Base-by-base conservation (phyloP, 2,113 vertebrate species). In the Heliornis fulica region DNA sequence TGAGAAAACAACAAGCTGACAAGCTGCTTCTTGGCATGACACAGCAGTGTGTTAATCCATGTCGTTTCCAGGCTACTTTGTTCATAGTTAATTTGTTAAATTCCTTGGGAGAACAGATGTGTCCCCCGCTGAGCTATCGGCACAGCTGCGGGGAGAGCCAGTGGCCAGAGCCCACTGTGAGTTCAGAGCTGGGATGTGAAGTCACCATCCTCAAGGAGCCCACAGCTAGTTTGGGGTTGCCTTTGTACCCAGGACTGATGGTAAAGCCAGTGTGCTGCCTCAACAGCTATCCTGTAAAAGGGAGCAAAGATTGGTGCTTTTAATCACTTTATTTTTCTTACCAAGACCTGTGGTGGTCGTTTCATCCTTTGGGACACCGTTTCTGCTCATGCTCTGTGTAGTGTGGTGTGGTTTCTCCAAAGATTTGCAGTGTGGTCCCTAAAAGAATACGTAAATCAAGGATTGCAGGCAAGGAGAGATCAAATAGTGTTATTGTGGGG, bases 61-160 rank as follows among this genome's bases (percentile, higher is more conserved):
- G 96, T 95, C 18, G 6, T 69, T 74, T 97, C 93, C 90, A 95
- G 78, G 89, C 18, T 61, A 97, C 94, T 97, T 97, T 97, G 97
- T 96, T 97, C 95, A 23, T 97, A 97, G 97, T 97, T 96, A 98
- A 97, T 98, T 97, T 98, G 97, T 96, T 94, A 97, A 96, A 96
- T 96, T 98, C 97, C 96, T 97, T 96, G 81, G 89, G 90, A 95
- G 92, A 97, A 76, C 75, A 96, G 96, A 94, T 87, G 5, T 17
- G 90, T 94, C 94, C 96, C 97, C 95, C 82, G 63, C 97, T 95
- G 97, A 96, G 97, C 82, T 25, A 63, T 94, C 92, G 3, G 94
- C 82, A 76, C 96, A 97, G 97, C 97, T 97, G 97, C 5, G 23
- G 64, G 43, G 31, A 77, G 61, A 91, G 54, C 23, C 94, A 19